Conservation (phyloP, 2,888 invertebrate genomes). For the Aleiodes testaceus region DNA sequence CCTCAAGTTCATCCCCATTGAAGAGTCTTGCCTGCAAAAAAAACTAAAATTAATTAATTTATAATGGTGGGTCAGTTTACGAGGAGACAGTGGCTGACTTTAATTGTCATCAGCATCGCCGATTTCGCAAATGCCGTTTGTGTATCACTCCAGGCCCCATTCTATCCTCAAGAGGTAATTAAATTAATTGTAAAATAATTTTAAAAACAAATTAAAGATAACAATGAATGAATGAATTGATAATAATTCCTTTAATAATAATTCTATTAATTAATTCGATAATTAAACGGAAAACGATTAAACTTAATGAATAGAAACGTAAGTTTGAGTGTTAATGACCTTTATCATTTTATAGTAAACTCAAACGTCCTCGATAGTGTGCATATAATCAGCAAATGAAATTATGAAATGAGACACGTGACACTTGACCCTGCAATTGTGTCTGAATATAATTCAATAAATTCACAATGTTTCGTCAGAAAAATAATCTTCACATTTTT, state of each 20-base stretch:
- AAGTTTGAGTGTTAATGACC: slow-evolving; percentile 24
- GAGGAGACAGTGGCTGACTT: slow-evolving; percentile 84
- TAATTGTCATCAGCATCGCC: slow-evolving; percentile 85
- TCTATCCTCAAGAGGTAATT: slow-evolving; percentile 87
- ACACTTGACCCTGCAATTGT: slow-evolving; percentile 4
- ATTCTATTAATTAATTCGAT: too few species aligned
- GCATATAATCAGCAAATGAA: neutral
- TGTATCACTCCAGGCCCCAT: slow-evolving; percentile 89
- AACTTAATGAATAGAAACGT: neutral
- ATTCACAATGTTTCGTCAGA: neutral
- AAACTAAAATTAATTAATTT: neutral
- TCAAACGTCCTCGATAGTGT: slow-evolving; percentile 15
- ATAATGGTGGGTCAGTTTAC: slow-evolving; percentile 80
- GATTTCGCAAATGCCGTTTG: slow-evolving; percentile 90
- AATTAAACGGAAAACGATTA: too few species aligned
- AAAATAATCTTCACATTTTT: too few species aligned
- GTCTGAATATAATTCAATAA: slow-evolving; percentile 3
- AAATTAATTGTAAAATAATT: neutral
- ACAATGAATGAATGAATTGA: too few species aligned
- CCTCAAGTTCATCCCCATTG: neutral
- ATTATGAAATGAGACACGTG: slow-evolving; percentile 12
- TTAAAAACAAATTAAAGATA: too few species aligned
- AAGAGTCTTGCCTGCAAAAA: too few species aligned
- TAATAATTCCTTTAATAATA: too few species aligned
- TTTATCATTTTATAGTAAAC: slow-evolving; percentile 6